Evolutionary conservation across 2,797 vertebrate species (phyloP).

Genomic region (Eulemur mongoz): DNA sequence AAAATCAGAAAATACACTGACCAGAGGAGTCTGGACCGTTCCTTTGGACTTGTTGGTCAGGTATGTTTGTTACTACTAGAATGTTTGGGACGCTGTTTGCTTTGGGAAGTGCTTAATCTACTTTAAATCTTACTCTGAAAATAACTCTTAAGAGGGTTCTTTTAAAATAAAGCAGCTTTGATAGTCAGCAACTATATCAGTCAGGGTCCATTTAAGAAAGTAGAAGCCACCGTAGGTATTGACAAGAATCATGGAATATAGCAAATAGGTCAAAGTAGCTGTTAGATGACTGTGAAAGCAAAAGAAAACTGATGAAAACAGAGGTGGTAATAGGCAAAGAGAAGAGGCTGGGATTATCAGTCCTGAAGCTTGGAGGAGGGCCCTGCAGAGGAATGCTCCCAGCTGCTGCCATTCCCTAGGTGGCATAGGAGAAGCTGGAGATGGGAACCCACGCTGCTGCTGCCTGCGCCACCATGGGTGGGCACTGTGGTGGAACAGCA

Average conservation of each 20-base stretch:
- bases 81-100: background rate
- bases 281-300: background rate
- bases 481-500: background rate
- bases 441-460: background rate
- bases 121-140: background rate
- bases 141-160: background rate
- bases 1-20: constrained; percentile 98
- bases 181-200: background rate
- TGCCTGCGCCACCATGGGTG: too few relatives aligned
- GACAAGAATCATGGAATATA: rapidly evolving
- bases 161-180: background rate
- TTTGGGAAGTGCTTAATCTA: background rate
- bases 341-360: background rate
- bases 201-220: background rate
- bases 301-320: background rate
- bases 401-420: background rate
- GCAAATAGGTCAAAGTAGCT: background rate
- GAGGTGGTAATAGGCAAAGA: background rate
- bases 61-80: constrained; percentile 83
- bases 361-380: background rate
- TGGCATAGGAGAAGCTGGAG: background rate
- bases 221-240: background rate
- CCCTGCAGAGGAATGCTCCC: background rate
- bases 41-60: constrained; percentile 98
- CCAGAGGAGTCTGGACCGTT: constrained; percentile 94